Conservation (phyloP, 1,140 invertebrate species). For the Ceratina calcarata region DNA sequence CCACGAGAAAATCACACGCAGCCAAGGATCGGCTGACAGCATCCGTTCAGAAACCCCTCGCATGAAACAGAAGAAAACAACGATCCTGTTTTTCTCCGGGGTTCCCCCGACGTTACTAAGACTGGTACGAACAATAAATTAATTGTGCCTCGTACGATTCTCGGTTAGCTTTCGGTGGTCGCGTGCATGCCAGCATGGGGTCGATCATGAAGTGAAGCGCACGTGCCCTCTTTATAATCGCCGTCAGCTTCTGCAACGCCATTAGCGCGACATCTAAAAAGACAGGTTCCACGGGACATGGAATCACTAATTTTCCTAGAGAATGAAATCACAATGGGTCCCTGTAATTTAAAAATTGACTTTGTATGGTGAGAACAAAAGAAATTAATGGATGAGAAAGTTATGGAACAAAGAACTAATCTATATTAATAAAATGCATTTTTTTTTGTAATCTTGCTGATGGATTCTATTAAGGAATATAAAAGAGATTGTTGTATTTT, state of each 20-base stretch:
- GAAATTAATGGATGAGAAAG: neutral
- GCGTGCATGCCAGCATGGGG: constrained; percentile 73
- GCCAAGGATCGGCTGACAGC: constrained; percentile 28
- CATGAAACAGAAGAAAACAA: constrained; percentile 48
- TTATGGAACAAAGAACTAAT: too few species aligned
- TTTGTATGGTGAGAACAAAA: neutral
- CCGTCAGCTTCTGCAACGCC: constrained; percentile 39
- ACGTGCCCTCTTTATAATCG: constrained; percentile 74
- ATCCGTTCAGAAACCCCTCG: constrained; percentile 27
- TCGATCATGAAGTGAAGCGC: constrained; percentile 60
- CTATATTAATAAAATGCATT: too few species aligned
- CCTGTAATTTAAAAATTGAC: neutral
- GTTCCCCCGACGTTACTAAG: constrained; percentile 55
- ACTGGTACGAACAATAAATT: constrained; percentile 70
- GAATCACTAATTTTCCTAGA: constrained; percentile 36
- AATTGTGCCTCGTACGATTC: constrained; percentile 66
- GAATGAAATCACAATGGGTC: neutral
- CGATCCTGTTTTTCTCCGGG: constrained; percentile 56
- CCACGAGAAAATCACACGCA: constrained; percentile 17
- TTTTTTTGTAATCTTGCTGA: too few species aligned
- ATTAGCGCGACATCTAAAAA: constrained; percentile 52
- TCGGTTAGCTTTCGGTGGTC: constrained; percentile 68
- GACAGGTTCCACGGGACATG: constrained; percentile 52
- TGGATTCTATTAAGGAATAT: too few species aligned
- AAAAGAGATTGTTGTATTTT: too few species aligned